phyloP scores from a whole-genome alignment of 2,113 vertebrate species.

The Alligator sinensis region DNA sequence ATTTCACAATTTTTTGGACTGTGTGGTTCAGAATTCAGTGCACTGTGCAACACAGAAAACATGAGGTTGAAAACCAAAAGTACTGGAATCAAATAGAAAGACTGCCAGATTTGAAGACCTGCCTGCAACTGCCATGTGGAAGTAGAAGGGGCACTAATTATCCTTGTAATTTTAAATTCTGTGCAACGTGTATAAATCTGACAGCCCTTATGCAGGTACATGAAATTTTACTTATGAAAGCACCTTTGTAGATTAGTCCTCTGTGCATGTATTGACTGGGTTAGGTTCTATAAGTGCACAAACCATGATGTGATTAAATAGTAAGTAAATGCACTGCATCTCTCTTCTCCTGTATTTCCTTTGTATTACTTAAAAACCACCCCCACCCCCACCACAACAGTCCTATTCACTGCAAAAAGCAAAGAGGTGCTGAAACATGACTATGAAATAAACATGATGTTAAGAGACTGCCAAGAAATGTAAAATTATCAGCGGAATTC shows the following conservation, averaged over 20 bases:
- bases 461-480: neutral
- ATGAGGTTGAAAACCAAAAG: neutral
- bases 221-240: too few relatives aligned
- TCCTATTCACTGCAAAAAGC: too few relatives aligned
- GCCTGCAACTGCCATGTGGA: neutral
- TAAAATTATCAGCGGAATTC: neutral
- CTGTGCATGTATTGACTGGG: too few relatives aligned
- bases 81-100: neutral
- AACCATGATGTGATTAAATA: too few relatives aligned
- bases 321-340: too few relatives aligned
- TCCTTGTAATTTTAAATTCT: neutral
- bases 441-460: neutral
- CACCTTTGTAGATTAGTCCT: too few relatives aligned
- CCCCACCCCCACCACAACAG: too few relatives aligned
- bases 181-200: neutral
- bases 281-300: too few relatives aligned
- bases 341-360: too few relatives aligned
- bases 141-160: neutral
- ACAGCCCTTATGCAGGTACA: too few relatives aligned
- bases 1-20: neutral
- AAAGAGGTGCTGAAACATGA: too few relatives aligned
- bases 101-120: neutral
- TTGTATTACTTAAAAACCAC: too few relatives aligned
- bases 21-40: neutral
- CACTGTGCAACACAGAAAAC: neutral